Conservation (phyloP, 2,113 vertebrate species). For the Thunnus thynnus region DNA sequence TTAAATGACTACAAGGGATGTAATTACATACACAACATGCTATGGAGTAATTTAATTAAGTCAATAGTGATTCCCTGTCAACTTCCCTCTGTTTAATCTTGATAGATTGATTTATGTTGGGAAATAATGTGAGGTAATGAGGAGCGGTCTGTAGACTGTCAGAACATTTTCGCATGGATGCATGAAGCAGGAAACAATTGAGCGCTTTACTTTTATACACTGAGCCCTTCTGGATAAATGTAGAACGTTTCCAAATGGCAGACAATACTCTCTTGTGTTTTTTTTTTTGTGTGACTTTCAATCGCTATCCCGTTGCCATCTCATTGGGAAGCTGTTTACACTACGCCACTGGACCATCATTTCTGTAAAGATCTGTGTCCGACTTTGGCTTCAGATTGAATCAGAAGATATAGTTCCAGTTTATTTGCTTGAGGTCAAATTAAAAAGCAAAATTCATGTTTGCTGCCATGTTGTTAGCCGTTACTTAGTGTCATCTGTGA, state of each 20-base stretch:
- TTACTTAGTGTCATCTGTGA: too few species aligned
- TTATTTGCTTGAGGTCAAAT: too few species aligned
- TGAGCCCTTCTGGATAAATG: background rate
- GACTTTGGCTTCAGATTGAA: too few species aligned
- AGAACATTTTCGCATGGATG: background rate
- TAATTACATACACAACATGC: constrained; percentile 42
- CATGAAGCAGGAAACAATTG: background rate
- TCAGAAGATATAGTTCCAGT: too few species aligned
- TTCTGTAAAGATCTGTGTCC: too few species aligned
- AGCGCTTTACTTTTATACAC: background rate
- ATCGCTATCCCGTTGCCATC: background rate
- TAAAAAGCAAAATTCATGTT: too few species aligned
- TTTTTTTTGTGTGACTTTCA: background rate
- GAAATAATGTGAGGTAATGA: constrained; percentile 25
- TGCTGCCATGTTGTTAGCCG: too few species aligned
- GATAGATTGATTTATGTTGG: constrained; percentile 38
- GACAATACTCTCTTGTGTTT: background rate
- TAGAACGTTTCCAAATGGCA: background rate
- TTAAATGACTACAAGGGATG: constrained; percentile 14
- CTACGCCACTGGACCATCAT: too few species aligned
- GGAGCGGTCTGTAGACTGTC: background rate
- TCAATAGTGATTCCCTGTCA: constrained; percentile 24
- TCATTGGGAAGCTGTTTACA: too few species aligned
- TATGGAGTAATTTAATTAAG: constrained; percentile 53
- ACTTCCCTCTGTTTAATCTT: constrained; percentile 31